phyloP scores from a whole-genome alignment of 2,888 invertebrate genomes.

The Chrysina gloriosa region DNA sequence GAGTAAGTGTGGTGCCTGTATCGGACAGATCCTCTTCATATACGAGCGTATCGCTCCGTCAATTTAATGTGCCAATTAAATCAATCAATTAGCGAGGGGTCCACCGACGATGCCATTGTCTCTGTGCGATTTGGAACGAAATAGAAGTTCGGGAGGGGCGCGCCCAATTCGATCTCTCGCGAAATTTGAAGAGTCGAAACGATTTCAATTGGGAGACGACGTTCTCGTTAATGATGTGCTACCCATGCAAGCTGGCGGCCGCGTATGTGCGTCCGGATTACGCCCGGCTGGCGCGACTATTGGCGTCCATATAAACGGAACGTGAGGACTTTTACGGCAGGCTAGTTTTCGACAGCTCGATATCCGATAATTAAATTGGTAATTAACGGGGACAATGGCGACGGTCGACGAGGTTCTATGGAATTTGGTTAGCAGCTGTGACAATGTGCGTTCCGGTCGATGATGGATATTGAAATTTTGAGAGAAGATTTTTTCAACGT shows the following conservation, averaged over 20 bases:
- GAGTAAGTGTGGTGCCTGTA: not conserved
- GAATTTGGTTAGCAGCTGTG: conserved; percentile 20
- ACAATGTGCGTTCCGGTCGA: conserved; percentile 4
- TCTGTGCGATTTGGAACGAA: not conserved
- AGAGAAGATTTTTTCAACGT: not conserved
- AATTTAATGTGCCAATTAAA: conserved; percentile 35
- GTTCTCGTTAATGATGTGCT: conserved; percentile 13
- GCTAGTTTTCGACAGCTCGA: conserved; percentile 33
- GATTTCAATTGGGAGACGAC: conserved; percentile 27
- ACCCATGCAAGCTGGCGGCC: not conserved
- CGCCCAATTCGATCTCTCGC: conserved; percentile 6
- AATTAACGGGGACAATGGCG: conserved; percentile 33
- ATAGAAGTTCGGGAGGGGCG: not conserved
- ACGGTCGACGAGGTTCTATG: conserved; percentile 11
- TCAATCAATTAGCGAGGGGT: conserved; percentile 19
- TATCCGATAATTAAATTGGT: conserved; percentile 34
- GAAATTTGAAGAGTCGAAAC: conserved; percentile 29
- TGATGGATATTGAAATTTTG: conserved; percentile 11
- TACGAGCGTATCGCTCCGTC: conserved; percentile 9
- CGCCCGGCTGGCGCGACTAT: not conserved
- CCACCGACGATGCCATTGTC: conserved; percentile 15
- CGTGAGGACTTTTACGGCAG: conserved; percentile 9
- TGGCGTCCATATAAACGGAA: conserved; percentile 1
- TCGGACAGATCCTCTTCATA: not conserved
- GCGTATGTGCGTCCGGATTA: not conserved